Evolutionary conservation across 2,888 invertebrate species (phyloP).

Genomic region (Tryphoninae sp.): DNA sequence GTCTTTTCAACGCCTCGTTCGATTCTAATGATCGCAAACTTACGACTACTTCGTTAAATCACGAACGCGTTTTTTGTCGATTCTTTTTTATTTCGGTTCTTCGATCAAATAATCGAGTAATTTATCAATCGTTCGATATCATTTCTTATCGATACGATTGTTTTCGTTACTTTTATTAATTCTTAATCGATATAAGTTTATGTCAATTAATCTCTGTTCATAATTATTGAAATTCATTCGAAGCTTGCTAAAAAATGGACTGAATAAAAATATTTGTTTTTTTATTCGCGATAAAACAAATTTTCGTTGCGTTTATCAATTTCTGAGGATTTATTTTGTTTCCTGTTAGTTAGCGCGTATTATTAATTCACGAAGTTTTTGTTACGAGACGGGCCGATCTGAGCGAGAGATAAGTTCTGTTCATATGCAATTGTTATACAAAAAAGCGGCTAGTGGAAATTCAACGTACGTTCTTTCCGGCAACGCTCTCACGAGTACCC

Average conservation of each 20-base stretch:
- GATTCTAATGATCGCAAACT: background rate
- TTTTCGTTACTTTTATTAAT: background rate
- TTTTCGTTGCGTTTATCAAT: constrained; percentile 17
- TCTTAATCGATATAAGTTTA: background rate
- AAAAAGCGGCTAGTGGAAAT: constrained; percentile 43
- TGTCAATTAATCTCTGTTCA: background rate
- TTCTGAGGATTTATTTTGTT: background rate
- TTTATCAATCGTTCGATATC: background rate
- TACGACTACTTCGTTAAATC: background rate
- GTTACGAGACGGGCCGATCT: constrained; percentile 30
- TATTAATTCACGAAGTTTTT: constrained; percentile 44
- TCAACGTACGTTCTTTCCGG: constrained; percentile 59
- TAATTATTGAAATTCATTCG: too few species aligned
- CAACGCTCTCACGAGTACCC: constrained; percentile 46
- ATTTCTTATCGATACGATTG: background rate
- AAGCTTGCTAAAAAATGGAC: background rate
- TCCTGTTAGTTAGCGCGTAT: constrained; percentile 6
- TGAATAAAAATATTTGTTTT: background rate
- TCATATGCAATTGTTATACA: constrained; percentile 55
- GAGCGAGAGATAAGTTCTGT: constrained; percentile 48
- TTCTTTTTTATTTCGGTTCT: background rate
- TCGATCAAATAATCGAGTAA: background rate
- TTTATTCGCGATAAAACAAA: constrained; percentile 2
- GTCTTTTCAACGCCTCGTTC: background rate
- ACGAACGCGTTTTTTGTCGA: background rate